Evolutionary conservation across 2,888 invertebrate species (phyloP).

Genomic region (Oscheius sp.): DNA sequence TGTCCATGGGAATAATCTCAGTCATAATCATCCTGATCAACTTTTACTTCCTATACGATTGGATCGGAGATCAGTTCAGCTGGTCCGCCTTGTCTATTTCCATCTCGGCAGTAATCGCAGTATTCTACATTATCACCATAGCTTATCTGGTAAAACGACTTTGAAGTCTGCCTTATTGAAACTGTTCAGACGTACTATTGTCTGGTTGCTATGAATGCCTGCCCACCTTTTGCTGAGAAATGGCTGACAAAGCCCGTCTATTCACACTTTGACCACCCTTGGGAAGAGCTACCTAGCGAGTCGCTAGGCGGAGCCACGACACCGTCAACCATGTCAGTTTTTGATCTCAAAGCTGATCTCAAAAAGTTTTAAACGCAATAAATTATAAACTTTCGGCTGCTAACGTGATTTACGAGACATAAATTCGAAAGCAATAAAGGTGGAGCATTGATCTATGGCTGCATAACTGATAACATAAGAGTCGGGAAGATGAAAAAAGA

Average conservation of each 20-base stretch:
- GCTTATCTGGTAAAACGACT: conserved; percentile 55
- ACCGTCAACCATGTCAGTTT: background rate
- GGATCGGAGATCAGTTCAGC: conserved; percentile 46
- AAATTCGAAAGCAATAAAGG: too few species aligned
- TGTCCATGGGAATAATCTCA: conserved; percentile 52
- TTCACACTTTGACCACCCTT: conserved; percentile 59
- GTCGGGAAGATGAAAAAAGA: too few species aligned
- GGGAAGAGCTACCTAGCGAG: conserved; percentile 41
- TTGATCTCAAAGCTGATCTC: conserved; percentile 37
- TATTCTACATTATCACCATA: conserved; percentile 57
- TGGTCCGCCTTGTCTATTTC: conserved; percentile 46
- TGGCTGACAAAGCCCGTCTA: conserved; percentile 52
- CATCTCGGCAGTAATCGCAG: conserved; percentile 32
- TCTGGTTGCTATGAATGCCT: conserved; percentile 53
- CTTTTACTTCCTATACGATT: conserved; percentile 79
- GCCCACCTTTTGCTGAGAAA: conserved; percentile 37
- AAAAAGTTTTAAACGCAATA: background rate
- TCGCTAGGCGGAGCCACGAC: background rate
- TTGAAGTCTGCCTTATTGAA: background rate
- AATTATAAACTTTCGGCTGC: too few species aligned
- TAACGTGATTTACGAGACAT: too few species aligned
- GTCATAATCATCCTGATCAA: conserved; percentile 83
- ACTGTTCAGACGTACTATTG: conserved; percentile 54
- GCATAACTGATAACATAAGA: too few species aligned
- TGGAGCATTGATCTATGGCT: too few species aligned